Evolutionary conservation across 1,140 invertebrate species (phyloP), one percentile per base, ranked within the genome.

Genomic region (Drosophila bocqueti): DNA sequence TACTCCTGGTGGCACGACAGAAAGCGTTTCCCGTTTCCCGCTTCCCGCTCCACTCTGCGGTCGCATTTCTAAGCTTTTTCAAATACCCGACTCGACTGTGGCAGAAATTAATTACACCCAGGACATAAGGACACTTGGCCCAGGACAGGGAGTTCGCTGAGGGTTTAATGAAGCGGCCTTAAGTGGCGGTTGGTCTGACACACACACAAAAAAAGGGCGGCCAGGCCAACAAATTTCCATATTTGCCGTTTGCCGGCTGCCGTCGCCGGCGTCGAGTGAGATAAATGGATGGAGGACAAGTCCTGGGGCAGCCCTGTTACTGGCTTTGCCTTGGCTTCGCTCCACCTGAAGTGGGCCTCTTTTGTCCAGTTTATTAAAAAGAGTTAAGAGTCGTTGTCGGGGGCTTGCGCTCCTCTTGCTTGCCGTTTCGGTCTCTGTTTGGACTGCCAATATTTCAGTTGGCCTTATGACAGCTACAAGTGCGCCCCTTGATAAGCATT

Each of bases 391-490:
- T 0, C 9, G 24, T 16, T 15, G 29, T 31, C 49, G 10, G 45
- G 34, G 49, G 46, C 9, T 24, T 68, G 42, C 67, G 15, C 42
- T 67, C 55, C 34, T 36, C 52, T 36, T 55, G 60, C 21, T 54
- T 68, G 15, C 61, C 46, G 76, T 38, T 64, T 54, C n/a, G 43
- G 42, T 43, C 42, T 42, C 36, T 64, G 38, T 54, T 78, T 50
- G 75, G 65, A 52, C 52, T 60, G 64, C 85, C 76, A 83, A 87
- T 86, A 87, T 83, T 87, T 89, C 73, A 87, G 84, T 79, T 86
- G 83, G 72, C 80, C 84, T 87, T 86, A 86, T 86, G 83, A 87
- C 83, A 87, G 83, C 64, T 87, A 87, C 83, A 87, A 77, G 76
- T 76, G 80, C 80, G 73, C 60, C 68, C 54, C 79, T 78, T 87